phyloP scores from a whole-genome alignment of 2,113 vertebrate species.

The Mellivora capensis region DNA sequence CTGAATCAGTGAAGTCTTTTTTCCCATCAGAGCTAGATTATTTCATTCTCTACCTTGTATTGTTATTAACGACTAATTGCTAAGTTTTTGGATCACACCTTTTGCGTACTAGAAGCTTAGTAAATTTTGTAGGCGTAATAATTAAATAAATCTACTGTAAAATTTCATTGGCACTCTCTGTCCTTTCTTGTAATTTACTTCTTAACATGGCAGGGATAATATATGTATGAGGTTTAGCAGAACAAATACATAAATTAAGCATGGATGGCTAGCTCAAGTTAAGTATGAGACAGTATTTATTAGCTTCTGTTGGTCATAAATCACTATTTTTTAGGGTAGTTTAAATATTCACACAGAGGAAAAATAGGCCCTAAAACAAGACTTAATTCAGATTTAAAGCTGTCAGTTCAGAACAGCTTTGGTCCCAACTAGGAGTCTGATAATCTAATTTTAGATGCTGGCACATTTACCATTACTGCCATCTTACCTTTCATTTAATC shows the following conservation, averaged over 20 bases:
- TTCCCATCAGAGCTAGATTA: neutral
- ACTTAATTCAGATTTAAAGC: conserved; percentile 68
- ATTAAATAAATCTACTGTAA: neutral
- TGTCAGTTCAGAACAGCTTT: conserved; percentile 65
- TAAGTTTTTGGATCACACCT: neutral
- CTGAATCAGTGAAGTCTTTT: neutral
- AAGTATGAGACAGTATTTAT: conserved; percentile 35
- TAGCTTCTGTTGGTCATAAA: conserved; percentile 27
- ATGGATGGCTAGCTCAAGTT: neutral
- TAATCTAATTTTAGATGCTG: conserved; percentile 75
- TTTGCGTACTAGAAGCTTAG: neutral
- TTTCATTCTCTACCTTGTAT: neutral
- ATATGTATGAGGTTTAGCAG: neutral
- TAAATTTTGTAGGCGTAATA: neutral
- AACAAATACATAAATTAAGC: conserved; percentile 36
- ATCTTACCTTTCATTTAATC: conserved; percentile 73
- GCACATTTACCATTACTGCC: conserved; percentile 68
- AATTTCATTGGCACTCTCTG: neutral
- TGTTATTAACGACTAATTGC: neutral
- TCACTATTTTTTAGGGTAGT: conserved; percentile 50
- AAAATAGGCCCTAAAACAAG: neutral
- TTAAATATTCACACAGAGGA: conserved; percentile 66
- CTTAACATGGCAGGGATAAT: neutral
- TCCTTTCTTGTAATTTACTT: conserved; percentile 38
- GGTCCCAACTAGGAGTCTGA: conserved; percentile 46